A percentile compares a stretch with the other conserved stretches of the same genome.
These are phyloP conservation scores for Eretmocerus hayati DNA, from an alignment of 2,888 invertebrate species.

Conservation along the genomic window DNA sequence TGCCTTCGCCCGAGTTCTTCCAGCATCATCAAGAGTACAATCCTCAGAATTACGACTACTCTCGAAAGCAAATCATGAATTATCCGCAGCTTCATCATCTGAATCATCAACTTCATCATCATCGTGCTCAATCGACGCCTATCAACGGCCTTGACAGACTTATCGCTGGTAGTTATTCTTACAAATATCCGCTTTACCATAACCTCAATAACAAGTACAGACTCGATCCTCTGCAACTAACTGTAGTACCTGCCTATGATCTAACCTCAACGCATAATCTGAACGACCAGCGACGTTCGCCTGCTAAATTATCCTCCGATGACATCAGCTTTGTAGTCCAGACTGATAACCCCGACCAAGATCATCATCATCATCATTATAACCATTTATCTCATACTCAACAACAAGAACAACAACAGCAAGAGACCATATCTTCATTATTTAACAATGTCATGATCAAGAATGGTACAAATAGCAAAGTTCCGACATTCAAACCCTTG, in stretches of 20 bases:
- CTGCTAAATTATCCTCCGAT: conserved; percentile 14
- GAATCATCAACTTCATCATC: conserved; percentile 27
- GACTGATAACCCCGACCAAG: conserved; percentile 1
- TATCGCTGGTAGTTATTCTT: conserved; percentile 14
- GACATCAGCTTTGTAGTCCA: conserved; percentile 10
- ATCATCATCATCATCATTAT: conserved; percentile 11
- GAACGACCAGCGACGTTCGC: conserved; percentile 12
- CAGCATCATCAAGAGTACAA: conserved; percentile 30
- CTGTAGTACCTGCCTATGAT: conserved; percentile 13
- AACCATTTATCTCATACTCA: conserved; percentile 18
- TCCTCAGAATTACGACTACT: conserved; percentile 27
- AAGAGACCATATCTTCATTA: too few species aligned
- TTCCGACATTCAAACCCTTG: conserved; percentile 1
- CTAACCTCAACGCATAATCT: conserved; percentile 11
- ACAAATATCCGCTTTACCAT: conserved; percentile 18
- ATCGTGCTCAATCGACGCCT: conserved; percentile 16
- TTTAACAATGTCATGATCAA: too few species aligned
- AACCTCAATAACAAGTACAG: conserved; percentile 9
- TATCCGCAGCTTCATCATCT: conserved; percentile 25
- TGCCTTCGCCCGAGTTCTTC: conserved; percentile 38
- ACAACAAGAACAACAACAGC: neutral
- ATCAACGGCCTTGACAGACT: neutral
- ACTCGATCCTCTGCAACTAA: conserved; percentile 24
- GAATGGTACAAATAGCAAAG: too few species aligned
- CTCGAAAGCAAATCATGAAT: conserved; percentile 28